These are phyloP conservation scores for Falco punctatus DNA, from an alignment of 2,113 vertebrate genomes.

Conservation along the genomic window DNA sequence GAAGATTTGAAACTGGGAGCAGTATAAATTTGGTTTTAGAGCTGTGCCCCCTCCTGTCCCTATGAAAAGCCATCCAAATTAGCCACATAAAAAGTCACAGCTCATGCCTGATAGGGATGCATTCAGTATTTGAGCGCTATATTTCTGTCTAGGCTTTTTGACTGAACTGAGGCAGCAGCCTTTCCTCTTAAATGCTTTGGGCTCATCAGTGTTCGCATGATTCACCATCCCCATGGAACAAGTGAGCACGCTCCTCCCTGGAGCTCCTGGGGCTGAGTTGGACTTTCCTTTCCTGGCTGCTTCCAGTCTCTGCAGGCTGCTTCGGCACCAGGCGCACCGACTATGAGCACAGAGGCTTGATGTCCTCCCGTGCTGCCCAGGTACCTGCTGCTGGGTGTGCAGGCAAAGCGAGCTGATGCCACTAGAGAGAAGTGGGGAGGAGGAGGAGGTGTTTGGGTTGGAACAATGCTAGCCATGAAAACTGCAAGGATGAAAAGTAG, in stretches of 20 bases:
- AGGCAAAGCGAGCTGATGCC: background rate
- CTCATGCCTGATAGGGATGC: background rate
- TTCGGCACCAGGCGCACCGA: background rate
- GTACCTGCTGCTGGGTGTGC: background rate
- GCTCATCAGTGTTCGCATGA: background rate
- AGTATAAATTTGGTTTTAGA: background rate
- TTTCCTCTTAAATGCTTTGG: background rate
- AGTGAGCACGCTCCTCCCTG: background rate
- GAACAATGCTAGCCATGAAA: background rate
- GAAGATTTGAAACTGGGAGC: background rate
- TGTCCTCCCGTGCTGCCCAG: background rate
- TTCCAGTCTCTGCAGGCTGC: background rate
- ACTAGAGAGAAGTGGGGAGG: background rate
- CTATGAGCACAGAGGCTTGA: fast-evolving
- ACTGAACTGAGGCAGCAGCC: background rate
- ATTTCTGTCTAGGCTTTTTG: background rate
- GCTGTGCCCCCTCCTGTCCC: background rate
- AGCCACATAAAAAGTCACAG: background rate
- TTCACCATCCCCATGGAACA: background rate
- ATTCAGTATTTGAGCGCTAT: background rate
- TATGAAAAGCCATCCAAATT: background rate
- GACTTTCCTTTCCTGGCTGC: background rate
- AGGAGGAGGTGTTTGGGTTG: background rate
- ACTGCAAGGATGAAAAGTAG: background rate
- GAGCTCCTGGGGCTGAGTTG: background rate